phyloP scores from a whole-genome alignment of 2,113 vertebrate genomes.

The Chinchilla lanigera region DNA sequence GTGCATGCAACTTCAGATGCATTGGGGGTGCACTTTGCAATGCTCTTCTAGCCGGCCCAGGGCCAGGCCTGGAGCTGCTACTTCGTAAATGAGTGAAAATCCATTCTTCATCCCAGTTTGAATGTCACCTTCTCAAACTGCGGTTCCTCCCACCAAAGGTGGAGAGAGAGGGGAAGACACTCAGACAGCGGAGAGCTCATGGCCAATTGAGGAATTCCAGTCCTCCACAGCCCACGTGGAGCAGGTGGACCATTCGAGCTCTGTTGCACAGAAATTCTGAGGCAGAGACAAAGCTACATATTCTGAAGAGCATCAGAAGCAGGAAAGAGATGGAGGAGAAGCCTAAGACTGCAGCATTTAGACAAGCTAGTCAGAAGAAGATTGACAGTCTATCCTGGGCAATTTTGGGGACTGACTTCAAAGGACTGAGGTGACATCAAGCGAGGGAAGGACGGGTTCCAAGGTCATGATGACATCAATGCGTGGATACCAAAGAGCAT shows the following conservation, averaged over 20 bases:
- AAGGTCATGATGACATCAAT: not conserved
- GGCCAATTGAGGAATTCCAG: not conserved
- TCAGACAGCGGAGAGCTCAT: not conserved
- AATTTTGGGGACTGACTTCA: not conserved
- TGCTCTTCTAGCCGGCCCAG: not conserved
- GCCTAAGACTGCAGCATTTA: not conserved
- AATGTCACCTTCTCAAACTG: not conserved
- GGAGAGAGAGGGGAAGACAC: not conserved
- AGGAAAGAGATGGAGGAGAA: too few species aligned
- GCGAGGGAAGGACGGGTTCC: not conserved
- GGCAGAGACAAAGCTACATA: too few species aligned
- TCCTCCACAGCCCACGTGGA: not conserved
- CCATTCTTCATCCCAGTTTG: too few species aligned
- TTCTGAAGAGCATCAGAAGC: not conserved
- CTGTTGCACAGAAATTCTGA: not conserved
- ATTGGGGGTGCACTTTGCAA: not conserved
- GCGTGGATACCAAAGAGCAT: not conserved
- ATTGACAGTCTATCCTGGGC: not conserved
- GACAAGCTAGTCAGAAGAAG: not conserved
- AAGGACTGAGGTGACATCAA: not conserved
- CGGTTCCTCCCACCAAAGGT: not conserved
- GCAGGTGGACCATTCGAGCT: rapidly evolving
- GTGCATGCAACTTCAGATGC: not conserved
- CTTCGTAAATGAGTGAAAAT: not conserved
- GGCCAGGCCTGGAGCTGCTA: not conserved